Conservation (phyloP, 2,113 vertebrate genomes). For the Pseudopipra pipra region DNA sequence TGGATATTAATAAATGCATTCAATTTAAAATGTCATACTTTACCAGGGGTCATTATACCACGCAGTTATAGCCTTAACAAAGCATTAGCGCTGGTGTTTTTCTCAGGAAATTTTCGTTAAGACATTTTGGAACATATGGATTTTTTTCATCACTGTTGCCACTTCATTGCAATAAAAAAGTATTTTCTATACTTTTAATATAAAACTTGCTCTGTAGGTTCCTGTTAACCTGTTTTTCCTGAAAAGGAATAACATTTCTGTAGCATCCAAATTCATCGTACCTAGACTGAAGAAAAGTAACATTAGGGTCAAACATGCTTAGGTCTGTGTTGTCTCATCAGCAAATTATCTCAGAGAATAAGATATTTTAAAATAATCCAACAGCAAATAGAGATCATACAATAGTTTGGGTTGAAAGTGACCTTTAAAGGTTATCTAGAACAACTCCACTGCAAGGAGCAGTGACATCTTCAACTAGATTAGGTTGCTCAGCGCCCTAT, state of each 20-base stretch:
- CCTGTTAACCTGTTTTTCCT: background rate
- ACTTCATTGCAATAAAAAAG: background rate
- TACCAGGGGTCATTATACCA: background rate
- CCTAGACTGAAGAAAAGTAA: background rate
- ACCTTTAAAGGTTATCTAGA: background rate
- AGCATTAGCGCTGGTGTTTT: background rate
- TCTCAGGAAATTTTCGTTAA: background rate
- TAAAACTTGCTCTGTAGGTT: background rate
- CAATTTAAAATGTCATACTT: background rate
- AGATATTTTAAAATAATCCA: background rate
- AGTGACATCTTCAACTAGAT: background rate
- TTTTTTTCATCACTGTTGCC: background rate
- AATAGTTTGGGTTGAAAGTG: background rate
- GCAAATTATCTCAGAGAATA: background rate
- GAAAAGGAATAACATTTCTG: background rate
- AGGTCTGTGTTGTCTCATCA: background rate
- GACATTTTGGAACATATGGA: background rate
- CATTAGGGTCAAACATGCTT: background rate
- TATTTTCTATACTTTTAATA: background rate
- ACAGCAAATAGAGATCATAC: background rate
- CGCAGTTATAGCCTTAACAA: background rate
- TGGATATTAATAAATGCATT: background rate
- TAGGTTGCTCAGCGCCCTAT: fast-evolving
- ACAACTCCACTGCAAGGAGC: fast-evolving
- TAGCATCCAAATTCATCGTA: background rate